Evolutionary conservation across 64 coral and sea anemone genomes (phyloP).

Genomic region (Stichodactyla mertensii): DNA sequence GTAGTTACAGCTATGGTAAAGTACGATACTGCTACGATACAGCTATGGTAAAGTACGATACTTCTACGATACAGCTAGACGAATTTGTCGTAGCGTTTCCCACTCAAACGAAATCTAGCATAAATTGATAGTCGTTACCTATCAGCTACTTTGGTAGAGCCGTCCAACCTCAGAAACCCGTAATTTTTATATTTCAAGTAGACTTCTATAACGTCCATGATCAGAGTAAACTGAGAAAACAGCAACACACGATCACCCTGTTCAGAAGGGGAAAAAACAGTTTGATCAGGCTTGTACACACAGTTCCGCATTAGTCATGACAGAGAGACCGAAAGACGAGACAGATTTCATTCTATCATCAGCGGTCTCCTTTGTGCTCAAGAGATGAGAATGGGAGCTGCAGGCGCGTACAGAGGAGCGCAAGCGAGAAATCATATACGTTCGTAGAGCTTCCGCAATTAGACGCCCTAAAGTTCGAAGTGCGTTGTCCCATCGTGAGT

Average conservation of each 20-base stretch:
- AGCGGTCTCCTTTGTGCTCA: too few species aligned
- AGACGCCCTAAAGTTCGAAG: too few species aligned
- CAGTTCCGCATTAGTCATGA: background rate
- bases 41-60: too few species aligned
- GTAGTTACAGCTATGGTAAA: too few species aligned
- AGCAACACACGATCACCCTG: slow-evolving; percentile 85
- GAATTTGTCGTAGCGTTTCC: too few species aligned
- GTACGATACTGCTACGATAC: too few species aligned
- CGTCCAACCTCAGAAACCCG: slow-evolving; percentile 74
- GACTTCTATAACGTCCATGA: slow-evolving; percentile 87
- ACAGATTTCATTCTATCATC: background rate
- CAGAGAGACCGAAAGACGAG: background rate
- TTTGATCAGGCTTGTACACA: background rate
- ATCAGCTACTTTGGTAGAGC: slow-evolving; percentile 39
- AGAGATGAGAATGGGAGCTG: too few species aligned
- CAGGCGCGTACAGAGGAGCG: background rate
- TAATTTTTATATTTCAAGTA: slow-evolving; percentile 69
- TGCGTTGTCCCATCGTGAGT: too few species aligned
- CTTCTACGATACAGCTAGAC: too few species aligned
- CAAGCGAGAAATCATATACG: too few species aligned
- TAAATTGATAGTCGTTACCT: slow-evolving; percentile 29
- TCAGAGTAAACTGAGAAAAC: slow-evolving; percentile 90
- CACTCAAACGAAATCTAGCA: too few species aligned
- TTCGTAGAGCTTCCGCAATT: too few species aligned
- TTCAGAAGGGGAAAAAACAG: background rate